Percentiles rank a stretch among this genome's conserved stretches.
Evolutionary conservation across 2,113 vertebrate species (phyloP).

Genomic region (Rhegmatorhina hoffmannsi): DNA sequence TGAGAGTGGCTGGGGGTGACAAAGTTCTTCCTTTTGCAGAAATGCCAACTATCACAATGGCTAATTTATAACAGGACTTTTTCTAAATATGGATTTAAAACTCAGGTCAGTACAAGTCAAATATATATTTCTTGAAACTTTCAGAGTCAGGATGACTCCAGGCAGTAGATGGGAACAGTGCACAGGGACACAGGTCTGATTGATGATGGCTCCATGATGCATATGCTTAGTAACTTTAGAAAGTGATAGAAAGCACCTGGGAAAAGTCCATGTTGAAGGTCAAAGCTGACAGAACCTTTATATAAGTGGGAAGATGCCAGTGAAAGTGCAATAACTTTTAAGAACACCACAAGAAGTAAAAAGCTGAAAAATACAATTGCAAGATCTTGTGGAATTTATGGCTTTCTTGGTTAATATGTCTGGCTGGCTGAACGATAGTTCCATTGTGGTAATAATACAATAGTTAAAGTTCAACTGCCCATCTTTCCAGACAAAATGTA

Average conservation of each 20-base stretch:
- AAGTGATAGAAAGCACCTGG: slow-evolving; percentile 15
- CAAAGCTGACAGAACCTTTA: slow-evolving; percentile 49
- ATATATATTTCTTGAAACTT: background rate
- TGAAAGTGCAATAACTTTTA: slow-evolving; percentile 41
- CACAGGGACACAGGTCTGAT: background rate
- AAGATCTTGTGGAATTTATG: slow-evolving; percentile 36
- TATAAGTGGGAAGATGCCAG: slow-evolving; percentile 9
- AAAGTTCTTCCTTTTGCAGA: background rate
- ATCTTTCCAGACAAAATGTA: slow-evolving; percentile 44
- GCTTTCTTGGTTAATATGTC: slow-evolving; percentile 45
- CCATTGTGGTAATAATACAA: slow-evolving; percentile 34
- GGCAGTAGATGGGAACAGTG: background rate
- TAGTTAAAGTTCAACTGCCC: slow-evolving; percentile 41
- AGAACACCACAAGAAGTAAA: slow-evolving; percentile 22
- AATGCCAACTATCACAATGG: background rate
- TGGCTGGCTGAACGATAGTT: slow-evolving; percentile 43
- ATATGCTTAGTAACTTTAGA: slow-evolving; percentile 3
- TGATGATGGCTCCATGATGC: background rate
- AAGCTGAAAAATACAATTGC: slow-evolving; percentile 27
- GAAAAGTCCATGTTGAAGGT: slow-evolving; percentile 40
- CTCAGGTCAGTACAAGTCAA: background rate
- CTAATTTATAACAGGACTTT: background rate
- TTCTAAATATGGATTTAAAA: background rate
- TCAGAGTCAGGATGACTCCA: background rate
- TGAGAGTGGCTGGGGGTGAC: background rate